phyloP scores from a whole-genome alignment of 2,888 invertebrate species.

The Tipula lateralis region DNA sequence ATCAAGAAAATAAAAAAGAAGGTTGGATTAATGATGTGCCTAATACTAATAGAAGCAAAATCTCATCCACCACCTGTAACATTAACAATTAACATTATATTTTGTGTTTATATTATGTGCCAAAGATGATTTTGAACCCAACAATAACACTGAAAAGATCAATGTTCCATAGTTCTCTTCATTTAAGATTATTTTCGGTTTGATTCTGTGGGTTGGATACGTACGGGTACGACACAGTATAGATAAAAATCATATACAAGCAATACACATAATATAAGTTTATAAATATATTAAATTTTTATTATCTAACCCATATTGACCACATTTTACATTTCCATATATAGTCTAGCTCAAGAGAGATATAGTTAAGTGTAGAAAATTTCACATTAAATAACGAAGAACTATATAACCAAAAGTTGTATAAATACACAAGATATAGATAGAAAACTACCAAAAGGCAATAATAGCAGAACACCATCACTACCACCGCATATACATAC shows the following conservation, averaged over 20 bases:
- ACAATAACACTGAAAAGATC: not conserved
- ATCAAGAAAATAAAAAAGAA: not conserved
- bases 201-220: not conserved
- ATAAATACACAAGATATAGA: not conserved
- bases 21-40: not conserved
- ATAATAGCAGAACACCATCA: not conserved
- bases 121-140: not conserved
- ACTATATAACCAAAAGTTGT: not conserved
- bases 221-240: not conserved
- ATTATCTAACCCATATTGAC: not conserved
- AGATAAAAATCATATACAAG: not conserved
- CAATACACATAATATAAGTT: not conserved
- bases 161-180: not conserved
- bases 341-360: not conserved
- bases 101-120: not conserved
- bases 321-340: not conserved
- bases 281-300: constrained; percentile 11
- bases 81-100: constrained; percentile 1
- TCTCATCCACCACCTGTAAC: not conserved
- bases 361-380: not conserved
- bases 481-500: not conserved
- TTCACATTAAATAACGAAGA: not conserved
- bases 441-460: not conserved
- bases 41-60: not conserved
- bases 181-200: not conserved